Evolutionary conservation across 2,797 vertebrate genomes (phyloP).

Genomic region (Anomalospiza imberbis): DNA sequence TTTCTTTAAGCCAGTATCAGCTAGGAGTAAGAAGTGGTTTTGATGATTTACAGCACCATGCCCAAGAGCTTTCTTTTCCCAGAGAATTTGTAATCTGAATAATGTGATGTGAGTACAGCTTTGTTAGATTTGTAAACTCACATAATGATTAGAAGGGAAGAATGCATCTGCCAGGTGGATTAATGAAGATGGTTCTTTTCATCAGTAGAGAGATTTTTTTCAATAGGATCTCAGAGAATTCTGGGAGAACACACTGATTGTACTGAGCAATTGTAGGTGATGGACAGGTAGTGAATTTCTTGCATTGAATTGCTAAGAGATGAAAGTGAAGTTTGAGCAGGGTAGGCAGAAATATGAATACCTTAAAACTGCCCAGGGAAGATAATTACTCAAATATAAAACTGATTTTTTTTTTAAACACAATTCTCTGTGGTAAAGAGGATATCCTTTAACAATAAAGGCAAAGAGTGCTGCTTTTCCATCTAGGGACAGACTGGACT

Average conservation of each 20-base stretch:
- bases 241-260: constrained; percentile 8
- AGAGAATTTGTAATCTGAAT: constrained; percentile 15
- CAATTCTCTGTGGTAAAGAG: background rate
- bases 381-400: background rate
- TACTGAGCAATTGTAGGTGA: background rate
- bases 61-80: background rate
- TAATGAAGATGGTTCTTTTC: constrained; percentile 40
- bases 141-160: constrained; percentile 24
- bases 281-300: background rate
- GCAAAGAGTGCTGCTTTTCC: background rate
- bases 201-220: background rate
- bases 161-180: background rate
- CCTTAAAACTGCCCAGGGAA: background rate
- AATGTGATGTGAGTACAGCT: constrained; percentile 3
- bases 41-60: constrained; percentile 6
- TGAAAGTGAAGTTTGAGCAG: background rate
- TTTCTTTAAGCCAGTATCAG: background rate
- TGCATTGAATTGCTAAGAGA: background rate
- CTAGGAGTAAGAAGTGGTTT: background rate
- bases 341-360: background rate
- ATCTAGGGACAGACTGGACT: background rate
- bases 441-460: background rate
- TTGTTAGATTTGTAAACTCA: constrained; percentile 48
- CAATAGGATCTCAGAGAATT: background rate
- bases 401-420: background rate